A percentile compares a stretch with the other conserved stretches of the same genome.
Conservation (phyloP, 2,113 vertebrate genomes). For the Ovis aries region DNA sequence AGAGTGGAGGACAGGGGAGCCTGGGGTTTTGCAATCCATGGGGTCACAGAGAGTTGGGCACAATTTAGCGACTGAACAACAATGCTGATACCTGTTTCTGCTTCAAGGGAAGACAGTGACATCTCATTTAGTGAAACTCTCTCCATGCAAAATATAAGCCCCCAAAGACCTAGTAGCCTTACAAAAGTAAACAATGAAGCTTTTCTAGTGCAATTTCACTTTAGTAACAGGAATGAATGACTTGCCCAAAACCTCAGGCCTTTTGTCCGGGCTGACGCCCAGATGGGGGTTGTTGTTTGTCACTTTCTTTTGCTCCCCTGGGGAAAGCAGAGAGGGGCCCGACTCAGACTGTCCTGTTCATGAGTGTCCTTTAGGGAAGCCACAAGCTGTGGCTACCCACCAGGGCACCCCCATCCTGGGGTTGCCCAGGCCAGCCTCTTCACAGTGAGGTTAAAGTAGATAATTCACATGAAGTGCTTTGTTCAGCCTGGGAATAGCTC, state of each 20-base stretch:
- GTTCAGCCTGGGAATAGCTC: not conserved
- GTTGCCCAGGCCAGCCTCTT: not conserved
- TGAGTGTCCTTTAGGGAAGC: not conserved
- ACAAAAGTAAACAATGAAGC: not conserved
- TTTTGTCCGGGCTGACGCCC: rapidly evolving
- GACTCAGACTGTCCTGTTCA: not conserved
- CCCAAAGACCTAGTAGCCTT: not conserved
- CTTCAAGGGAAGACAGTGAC: not conserved
- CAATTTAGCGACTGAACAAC: not conserved
- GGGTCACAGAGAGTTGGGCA: not conserved
- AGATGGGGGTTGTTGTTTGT: rapidly evolving
- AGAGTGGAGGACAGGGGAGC: not conserved
- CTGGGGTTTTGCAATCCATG: not conserved
- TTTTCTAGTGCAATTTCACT: rapidly evolving
- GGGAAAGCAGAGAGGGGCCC: not conserved
- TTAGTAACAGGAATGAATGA: not conserved
- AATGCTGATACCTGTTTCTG: not conserved
- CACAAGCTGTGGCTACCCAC: too few species aligned
- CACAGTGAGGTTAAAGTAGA: not conserved
- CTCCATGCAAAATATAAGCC: not conserved
- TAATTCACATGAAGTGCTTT: rapidly evolving
- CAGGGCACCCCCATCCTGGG: not conserved
- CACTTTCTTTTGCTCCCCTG: not conserved
- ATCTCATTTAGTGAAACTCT: not conserved
- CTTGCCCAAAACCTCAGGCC: rapidly evolving